Evolutionary conservation across 1,140 invertebrate species (phyloP).

Genomic region (Mizuhopecten yessoensis): DNA sequence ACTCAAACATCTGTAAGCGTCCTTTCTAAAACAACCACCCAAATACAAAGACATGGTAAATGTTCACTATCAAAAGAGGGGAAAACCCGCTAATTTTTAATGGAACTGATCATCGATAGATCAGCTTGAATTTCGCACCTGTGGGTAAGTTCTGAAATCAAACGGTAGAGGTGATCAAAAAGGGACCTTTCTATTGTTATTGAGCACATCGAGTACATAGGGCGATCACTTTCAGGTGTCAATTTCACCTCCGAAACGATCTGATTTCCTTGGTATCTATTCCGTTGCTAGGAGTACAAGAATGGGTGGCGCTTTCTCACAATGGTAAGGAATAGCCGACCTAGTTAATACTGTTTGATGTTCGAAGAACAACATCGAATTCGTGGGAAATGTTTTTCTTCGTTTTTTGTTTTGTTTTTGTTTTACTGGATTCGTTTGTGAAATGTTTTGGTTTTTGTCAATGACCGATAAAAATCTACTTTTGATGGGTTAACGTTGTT

Average conservation of each 20-base stretch:
- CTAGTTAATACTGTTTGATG: not conserved
- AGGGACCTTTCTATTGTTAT: not conserved
- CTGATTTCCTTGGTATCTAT: not conserved
- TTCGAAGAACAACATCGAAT: not conserved
- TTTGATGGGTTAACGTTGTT: too few species aligned
- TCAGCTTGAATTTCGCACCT: not conserved
- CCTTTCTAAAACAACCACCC: not conserved
- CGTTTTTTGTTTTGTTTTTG: too few species aligned
- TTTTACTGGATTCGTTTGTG: too few species aligned
- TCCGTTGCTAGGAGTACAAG: slow-evolving; percentile 1
- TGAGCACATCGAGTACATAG: not conserved
- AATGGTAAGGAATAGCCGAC: not conserved
- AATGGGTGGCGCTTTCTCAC: not conserved
- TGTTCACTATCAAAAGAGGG: not conserved
- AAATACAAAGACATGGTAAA: not conserved
- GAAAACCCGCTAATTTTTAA: not conserved
- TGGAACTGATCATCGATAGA: slow-evolving; percentile 2
- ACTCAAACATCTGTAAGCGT: not conserved
- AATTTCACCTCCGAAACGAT: slow-evolving; percentile 7
- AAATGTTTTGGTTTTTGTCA: too few species aligned
- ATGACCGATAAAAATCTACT: too few species aligned
- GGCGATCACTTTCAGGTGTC: slow-evolving; percentile 14
- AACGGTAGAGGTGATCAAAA: not conserved
- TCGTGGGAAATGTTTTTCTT: not conserved
- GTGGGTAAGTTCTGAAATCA: not conserved